A percentile compares a stretch with the other conserved stretches of the same genome.
phyloP scores from a whole-genome alignment of 2,113 vertebrate species.

The Syngnathus floridae region DNA sequence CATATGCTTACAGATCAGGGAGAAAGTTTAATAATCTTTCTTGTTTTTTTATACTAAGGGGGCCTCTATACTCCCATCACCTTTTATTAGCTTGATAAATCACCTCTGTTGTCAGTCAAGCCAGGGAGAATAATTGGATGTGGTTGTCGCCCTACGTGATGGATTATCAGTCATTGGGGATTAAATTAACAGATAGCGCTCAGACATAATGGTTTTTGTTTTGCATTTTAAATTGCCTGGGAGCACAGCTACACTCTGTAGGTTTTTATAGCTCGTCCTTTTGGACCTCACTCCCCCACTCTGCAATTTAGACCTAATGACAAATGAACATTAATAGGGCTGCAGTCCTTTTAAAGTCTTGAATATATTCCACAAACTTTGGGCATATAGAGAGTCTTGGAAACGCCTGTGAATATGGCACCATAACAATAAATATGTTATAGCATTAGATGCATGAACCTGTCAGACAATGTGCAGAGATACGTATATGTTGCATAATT shows the following conservation, averaged over 20 bases:
- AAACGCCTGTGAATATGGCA: background rate
- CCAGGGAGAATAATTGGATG: slow-evolving; percentile 99
- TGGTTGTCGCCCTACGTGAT: slow-evolving; percentile 99
- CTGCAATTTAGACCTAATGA: slow-evolving; percentile 34
- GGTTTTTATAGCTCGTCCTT: slow-evolving; percentile 86
- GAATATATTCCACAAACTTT: slow-evolving; percentile 35
- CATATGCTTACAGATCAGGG: slow-evolving; percentile 60
- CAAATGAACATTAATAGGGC: slow-evolving; percentile 49
- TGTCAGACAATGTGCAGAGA: slow-evolving; percentile 22
- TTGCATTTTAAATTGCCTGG: slow-evolving; percentile 95
- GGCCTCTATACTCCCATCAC: slow-evolving; percentile 96
- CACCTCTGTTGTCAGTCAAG: slow-evolving; percentile 99
- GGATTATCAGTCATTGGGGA: slow-evolving; percentile 99
- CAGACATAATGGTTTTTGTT: slow-evolving; percentile 99
- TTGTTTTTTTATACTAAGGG: slow-evolving; percentile 61
- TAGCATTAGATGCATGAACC: slow-evolving; percentile 34
- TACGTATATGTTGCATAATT: slow-evolving; percentile 24
- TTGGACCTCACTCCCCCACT: slow-evolving; percentile 52
- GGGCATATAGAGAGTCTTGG: background rate
- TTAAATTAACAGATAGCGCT: slow-evolving; percentile 99
- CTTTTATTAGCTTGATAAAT: slow-evolving; percentile 99
- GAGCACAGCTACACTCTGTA: slow-evolving; percentile 83
- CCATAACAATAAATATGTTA: slow-evolving; percentile 11
- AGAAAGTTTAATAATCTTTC: slow-evolving; percentile 68
- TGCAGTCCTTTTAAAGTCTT: slow-evolving; percentile 21